Evolutionary conservation across 2,797 vertebrate genomes (phyloP).

Genomic region (Onychomys leucogaster): DNA sequence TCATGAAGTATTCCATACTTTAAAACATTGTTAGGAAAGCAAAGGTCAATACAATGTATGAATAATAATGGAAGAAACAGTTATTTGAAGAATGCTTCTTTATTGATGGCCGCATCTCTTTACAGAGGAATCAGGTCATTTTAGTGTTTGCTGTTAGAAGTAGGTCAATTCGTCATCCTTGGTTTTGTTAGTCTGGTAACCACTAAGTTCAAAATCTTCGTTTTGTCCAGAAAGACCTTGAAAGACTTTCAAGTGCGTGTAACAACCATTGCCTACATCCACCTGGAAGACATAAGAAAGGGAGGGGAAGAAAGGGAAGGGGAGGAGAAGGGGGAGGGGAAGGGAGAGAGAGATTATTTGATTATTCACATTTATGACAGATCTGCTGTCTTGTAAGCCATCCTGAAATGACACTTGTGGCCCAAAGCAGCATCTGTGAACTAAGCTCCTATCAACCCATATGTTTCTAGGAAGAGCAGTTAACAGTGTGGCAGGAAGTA

Average conservation of each 20-base stretch:
- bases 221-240: slow-evolving; percentile 82
- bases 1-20: background rate
- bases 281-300: slow-evolving; percentile 86
- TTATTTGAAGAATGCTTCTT: slow-evolving; percentile 26
- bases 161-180: slow-evolving; percentile 84
- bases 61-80: slow-evolving; percentile 1
- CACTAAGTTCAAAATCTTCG: slow-evolving; percentile 76
- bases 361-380: slow-evolving; percentile 24
- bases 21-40: slow-evolving; percentile 23
- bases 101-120: slow-evolving; percentile 26
- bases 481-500: background rate
- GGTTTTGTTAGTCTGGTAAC: slow-evolving; percentile 87
- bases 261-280: slow-evolving; percentile 84
- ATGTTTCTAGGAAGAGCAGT: background rate
- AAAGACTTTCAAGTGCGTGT: slow-evolving; percentile 89
- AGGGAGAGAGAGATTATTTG: no score
- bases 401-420: background rate
- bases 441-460: background rate
- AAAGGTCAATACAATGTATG: background rate
- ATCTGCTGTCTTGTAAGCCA: background rate
- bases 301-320: no score
- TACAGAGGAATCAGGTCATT: background rate
- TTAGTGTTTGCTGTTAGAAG: slow-evolving; percentile 75
- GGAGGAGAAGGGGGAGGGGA: no score
- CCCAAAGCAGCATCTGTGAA: background rate